Base-by-base conservation (phyloP, 2,113 vertebrate genomes). In the Leptobrachium ailaonicum region DNA sequence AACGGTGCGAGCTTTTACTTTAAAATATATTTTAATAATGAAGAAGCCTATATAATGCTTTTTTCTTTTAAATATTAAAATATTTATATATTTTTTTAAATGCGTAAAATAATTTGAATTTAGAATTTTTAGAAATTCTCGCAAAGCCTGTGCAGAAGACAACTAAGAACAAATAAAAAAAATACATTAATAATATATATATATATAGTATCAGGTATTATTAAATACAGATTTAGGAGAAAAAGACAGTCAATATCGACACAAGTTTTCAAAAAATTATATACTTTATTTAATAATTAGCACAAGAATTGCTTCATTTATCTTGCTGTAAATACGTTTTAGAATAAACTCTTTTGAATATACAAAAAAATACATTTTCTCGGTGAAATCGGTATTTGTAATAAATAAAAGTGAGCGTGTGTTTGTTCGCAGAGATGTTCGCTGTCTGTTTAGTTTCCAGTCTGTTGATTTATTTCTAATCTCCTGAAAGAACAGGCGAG, bases 321-420 rank as follows among this genome's bases (percentile, higher is more conserved):
- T 84, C 84, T 75, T 83, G 82, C 73, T 20, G 92, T 91, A 91
- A 93, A 94, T 93, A 93, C 92, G 91, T 92, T 92, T 91, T 92
- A 92, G 89, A 93, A 95, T 95, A 95, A 88, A 94, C 92, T 95
- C 93, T 94, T 90, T 92, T 81, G 89, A 90, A 93, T 94, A 92
- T 94, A 94, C 91, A 91, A 91, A 92, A 93, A 74, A 92, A 94
- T 92, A 93, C 90, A 92, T 92, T 82, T 85, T 90, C 87, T 88
- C 90, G 89, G 87, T 88, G 91, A 92, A 91, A 91, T 80, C 71
- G 88, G 88, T 88, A 89, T 93, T 93, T 91, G 90, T 90, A 95
- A 95, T 94, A 95, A 95, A 95, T 95, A 60, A 91, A 90, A 82
- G 86, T 86, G 87, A 92, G 89, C 89, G 88, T 88, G 91, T 87